phyloP scores from a whole-genome alignment of 2,113 vertebrate species.

The Cyprinodon tularosa region DNA sequence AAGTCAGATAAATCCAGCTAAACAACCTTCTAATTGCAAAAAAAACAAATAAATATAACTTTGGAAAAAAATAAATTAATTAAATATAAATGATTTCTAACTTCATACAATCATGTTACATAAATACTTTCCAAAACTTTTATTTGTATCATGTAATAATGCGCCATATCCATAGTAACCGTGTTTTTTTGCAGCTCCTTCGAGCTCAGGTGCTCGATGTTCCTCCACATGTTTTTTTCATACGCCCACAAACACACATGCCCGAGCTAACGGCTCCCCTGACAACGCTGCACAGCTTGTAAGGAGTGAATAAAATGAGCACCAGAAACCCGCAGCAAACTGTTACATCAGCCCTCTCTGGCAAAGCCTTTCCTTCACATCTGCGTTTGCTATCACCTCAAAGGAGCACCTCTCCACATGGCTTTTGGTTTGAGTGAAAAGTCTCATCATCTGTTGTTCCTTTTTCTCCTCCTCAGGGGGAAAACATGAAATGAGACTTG shows the following conservation, averaged over 20 bases:
- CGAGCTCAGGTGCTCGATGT: slow-evolving; percentile 61
- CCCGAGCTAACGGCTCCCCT: slow-evolving; percentile 55
- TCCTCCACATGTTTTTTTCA: slow-evolving; percentile 46
- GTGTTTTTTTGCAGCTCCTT: slow-evolving; percentile 51
- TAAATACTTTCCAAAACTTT: background rate
- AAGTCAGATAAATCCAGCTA: background rate
- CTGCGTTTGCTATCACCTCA: slow-evolving; percentile 71
- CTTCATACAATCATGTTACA: background rate
- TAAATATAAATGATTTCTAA: background rate
- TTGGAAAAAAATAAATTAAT: background rate
- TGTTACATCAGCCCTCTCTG: slow-evolving; percentile 73
- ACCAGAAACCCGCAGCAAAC: slow-evolving; percentile 74
- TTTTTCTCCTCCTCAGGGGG: background rate
- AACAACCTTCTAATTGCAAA: background rate
- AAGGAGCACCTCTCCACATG: slow-evolving; percentile 57
- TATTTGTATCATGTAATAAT: slow-evolving; percentile 61
- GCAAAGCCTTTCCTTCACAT: slow-evolving; percentile 72
- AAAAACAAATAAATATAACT: background rate
- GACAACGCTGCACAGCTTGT: slow-evolving; percentile 68
- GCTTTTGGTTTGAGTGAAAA: slow-evolving; percentile 27
- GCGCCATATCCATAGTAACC: slow-evolving; percentile 65
- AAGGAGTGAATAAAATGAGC: slow-evolving; percentile 67
- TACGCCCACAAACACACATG: slow-evolving; percentile 25
- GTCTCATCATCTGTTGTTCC: slow-evolving; percentile 23
- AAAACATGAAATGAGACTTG: background rate